phyloP scores from a whole-genome alignment of 2,113 vertebrate species.

The Perca schrenkii region DNA sequence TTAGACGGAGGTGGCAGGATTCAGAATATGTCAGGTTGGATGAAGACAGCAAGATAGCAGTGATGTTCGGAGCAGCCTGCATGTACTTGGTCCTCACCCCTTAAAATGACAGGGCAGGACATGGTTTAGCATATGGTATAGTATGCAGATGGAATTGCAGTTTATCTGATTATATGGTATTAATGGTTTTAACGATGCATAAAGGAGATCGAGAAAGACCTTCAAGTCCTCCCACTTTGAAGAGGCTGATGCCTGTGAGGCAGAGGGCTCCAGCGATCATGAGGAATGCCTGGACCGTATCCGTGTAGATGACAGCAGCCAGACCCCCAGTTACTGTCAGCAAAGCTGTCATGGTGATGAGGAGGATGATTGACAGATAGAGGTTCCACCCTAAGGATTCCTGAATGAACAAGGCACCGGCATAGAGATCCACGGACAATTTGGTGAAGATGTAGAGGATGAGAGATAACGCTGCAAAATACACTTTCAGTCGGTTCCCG shows the following conservation, averaged over 20 bases:
- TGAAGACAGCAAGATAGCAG: slow-evolving; percentile 88
- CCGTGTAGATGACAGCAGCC: slow-evolving; percentile 96
- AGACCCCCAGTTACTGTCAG: slow-evolving; percentile 95
- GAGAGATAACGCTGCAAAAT: slow-evolving; percentile 92
- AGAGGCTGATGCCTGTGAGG: slow-evolving; percentile 91
- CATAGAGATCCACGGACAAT: slow-evolving; percentile 95
- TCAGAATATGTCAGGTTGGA: slow-evolving; percentile 89
- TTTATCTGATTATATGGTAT: background rate
- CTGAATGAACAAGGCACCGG: slow-evolving; percentile 96
- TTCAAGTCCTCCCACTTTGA: slow-evolving; percentile 91
- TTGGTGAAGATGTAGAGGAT: slow-evolving; percentile 98
- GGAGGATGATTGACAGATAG: slow-evolving; percentile 93
- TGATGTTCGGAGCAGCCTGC: slow-evolving; percentile 91
- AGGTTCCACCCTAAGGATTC: slow-evolving; percentile 98
- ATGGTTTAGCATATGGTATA: background rate
- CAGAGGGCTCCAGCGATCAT: slow-evolving; percentile 95
- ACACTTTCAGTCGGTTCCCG: slow-evolving; percentile 93
- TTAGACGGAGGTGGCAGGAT: slow-evolving; percentile 87
- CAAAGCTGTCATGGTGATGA: slow-evolving; percentile 93
- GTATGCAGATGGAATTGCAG: background rate
- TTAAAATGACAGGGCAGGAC: slow-evolving; percentile 37
- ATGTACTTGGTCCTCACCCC: slow-evolving; percentile 92
- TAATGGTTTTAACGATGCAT: background rate
- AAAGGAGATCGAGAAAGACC: slow-evolving; percentile 67
- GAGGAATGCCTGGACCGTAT: slow-evolving; percentile 92